These are phyloP conservation scores for Chrysemys picta DNA, from an alignment of 2,113 vertebrate genomes.

Conservation along the genomic window DNA sequence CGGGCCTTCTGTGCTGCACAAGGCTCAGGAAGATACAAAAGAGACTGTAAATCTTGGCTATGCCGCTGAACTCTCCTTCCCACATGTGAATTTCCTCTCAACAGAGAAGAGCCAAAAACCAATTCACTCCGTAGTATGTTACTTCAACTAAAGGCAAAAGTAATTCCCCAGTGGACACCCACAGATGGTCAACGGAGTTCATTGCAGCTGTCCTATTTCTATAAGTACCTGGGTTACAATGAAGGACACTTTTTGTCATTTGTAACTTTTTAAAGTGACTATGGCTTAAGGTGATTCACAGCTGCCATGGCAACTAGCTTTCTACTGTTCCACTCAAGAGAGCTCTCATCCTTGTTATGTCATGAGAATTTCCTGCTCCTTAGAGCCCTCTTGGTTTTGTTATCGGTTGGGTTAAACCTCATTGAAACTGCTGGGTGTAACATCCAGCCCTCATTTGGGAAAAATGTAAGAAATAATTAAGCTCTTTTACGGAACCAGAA, in stretches of 20 bases:
- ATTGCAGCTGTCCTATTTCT: neutral
- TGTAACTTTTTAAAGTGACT: neutral
- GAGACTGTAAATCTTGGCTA: neutral
- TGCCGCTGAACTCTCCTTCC: conserved; percentile 47
- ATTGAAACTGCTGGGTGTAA: neutral
- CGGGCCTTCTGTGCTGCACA: conserved; percentile 54
- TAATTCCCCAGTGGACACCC: neutral
- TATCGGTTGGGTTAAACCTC: neutral
- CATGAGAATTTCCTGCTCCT: neutral
- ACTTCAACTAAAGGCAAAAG: conserved; percentile 18
- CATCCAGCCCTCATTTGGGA: neutral
- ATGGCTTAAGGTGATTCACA: neutral
- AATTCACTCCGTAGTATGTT: conserved; percentile 47
- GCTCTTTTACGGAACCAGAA: neutral
- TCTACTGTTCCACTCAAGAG: neutral
- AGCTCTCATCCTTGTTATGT: neutral
- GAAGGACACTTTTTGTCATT: neutral
- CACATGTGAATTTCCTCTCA: conserved; percentile 41
- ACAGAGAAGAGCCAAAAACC: conserved; percentile 32
- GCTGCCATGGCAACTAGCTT: neutral
- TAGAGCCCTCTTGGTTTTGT: neutral
- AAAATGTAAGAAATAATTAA: neutral
- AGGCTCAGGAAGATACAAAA: conserved; percentile 39
- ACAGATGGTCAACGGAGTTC: neutral
- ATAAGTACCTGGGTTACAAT: neutral